These are phyloP conservation scores for Sinotaia quadrata DNA, from an alignment of 2,888 invertebrate species.

Conservation along the genomic window DNA sequence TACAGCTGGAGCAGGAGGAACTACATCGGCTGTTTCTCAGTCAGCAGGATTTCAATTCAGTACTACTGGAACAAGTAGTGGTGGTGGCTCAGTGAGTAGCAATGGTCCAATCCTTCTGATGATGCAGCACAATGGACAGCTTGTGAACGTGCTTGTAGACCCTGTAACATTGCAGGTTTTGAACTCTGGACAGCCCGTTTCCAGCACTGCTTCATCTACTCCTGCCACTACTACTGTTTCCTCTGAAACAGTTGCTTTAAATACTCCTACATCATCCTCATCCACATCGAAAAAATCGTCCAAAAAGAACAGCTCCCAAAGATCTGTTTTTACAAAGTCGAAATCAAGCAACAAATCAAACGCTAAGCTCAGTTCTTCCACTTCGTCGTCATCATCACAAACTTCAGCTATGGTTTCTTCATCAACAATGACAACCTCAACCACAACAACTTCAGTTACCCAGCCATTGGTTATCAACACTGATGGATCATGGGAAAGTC, in stretches of 20 bases:
- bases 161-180: constrained; percentile 56
- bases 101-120: constrained; percentile 63
- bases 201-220: constrained; percentile 12
- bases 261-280: not conserved
- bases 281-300: constrained; percentile 37
- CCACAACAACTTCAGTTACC: not conserved
- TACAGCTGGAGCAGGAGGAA: not conserved
- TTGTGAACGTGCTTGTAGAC: constrained; percentile 58
- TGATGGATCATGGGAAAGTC: not conserved
- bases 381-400: not conserved
- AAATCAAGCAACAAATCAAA: not conserved
- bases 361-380: not conserved
- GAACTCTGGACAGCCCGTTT: constrained; percentile 15
- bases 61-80: not conserved
- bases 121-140: constrained; percentile 58
- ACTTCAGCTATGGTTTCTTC: not conserved
- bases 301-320: constrained; percentile 44
- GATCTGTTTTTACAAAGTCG: constrained; percentile 57
- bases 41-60: not conserved
- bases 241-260: constrained; percentile 5
- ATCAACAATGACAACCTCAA: not conserved
- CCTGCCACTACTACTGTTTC: not conserved
- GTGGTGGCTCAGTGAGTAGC: not conserved
- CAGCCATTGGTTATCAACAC: not conserved
- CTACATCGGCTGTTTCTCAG: not conserved